These are phyloP conservation scores for Hippoglossus stenolepis DNA, from an alignment of 2,113 vertebrate species.

Conservation along the genomic window DNA sequence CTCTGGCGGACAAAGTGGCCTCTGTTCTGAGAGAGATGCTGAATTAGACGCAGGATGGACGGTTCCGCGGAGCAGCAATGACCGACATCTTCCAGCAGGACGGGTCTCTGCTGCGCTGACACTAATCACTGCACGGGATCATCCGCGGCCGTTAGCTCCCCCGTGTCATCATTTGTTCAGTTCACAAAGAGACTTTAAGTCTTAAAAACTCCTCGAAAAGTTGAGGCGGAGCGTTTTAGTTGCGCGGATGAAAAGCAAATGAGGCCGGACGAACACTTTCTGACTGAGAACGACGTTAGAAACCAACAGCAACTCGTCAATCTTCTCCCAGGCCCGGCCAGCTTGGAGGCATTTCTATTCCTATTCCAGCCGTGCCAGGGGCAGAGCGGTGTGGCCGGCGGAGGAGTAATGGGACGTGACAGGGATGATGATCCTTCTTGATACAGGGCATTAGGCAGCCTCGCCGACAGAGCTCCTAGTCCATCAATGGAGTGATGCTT, in stretches of 20 bases:
- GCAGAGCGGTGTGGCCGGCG: constrained; percentile 28
- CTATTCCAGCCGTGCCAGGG: constrained; percentile 49
- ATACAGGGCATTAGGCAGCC: constrained; percentile 74
- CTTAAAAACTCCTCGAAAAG: constrained; percentile 28
- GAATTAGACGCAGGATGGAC: background rate
- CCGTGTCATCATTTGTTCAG: constrained; percentile 40
- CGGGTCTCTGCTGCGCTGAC: constrained; percentile 17
- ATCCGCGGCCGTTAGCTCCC: constrained; percentile 41
- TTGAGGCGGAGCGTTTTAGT: background rate
- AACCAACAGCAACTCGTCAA: constrained; percentile 31
- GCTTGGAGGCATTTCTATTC: constrained; percentile 37
- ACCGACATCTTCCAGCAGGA: constrained; percentile 39
- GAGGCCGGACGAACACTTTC: background rate
- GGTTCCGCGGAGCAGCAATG: constrained; percentile 28
- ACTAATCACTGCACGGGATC: constrained; percentile 57
- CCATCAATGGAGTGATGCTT: constrained; percentile 65
- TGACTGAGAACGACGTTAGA: constrained; percentile 34
- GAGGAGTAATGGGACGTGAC: constrained; percentile 74
- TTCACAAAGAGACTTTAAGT: constrained; percentile 42
- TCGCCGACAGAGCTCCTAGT: constrained; percentile 51
- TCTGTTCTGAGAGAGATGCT: constrained; percentile 42
- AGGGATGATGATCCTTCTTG: constrained; percentile 70
- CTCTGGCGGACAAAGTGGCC: constrained; percentile 44
- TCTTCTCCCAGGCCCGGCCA: constrained; percentile 35
- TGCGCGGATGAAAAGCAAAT: constrained; percentile 20